Evolutionary conservation across 2,113 vertebrate genomes (phyloP), one percentile per base, ranked within the genome.

Genomic region (Megaceryle torquata): DNA sequence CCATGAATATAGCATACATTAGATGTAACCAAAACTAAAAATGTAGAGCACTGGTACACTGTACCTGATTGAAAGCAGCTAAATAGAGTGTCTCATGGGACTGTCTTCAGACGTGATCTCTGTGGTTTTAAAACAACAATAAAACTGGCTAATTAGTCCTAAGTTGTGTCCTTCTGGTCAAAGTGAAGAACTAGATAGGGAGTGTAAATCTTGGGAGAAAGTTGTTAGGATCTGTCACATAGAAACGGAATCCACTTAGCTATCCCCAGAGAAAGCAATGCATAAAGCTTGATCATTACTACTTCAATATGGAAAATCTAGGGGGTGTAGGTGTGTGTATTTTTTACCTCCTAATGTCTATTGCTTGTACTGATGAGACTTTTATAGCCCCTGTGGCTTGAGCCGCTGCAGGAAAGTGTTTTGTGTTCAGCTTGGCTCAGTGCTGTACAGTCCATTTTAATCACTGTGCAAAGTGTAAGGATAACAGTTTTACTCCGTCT

Each of bases 381-480:
- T 96, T 95, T 91, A 92, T 90, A 93, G 86, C 79, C 72, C 72
- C 68, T 68, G 82, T 88, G 76, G 65, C 72, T 92, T 92, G 69
- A 96, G 86, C 69, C 0, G 0, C 69, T 92, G 69, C 53, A 68
- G 76, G 56, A 67, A 84, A 88, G 56, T 60, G 39, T 92, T 51
- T 95, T 82, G 44, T 10, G 3, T 95, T 92, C 86, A 57, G n/a
- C 69, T 90, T 94, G 88, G 85, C 92, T 92, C 67, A 25, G 44
- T 93, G 90, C 90, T 59, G 17, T 70, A 68, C 53, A 94, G 83
- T 93, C 86, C 86, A 85, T 93, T 94, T 95, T 91, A 93, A 95
- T 95, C 88, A 69, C 76, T 82, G 79, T 92, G 77, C 46, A 80
- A 59, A 88, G 88, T 88, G 87, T 88, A 91, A 82, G 81, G 43